phyloP scores from a whole-genome alignment of 2,797 vertebrate species.

The Tragopan temminckii region DNA sequence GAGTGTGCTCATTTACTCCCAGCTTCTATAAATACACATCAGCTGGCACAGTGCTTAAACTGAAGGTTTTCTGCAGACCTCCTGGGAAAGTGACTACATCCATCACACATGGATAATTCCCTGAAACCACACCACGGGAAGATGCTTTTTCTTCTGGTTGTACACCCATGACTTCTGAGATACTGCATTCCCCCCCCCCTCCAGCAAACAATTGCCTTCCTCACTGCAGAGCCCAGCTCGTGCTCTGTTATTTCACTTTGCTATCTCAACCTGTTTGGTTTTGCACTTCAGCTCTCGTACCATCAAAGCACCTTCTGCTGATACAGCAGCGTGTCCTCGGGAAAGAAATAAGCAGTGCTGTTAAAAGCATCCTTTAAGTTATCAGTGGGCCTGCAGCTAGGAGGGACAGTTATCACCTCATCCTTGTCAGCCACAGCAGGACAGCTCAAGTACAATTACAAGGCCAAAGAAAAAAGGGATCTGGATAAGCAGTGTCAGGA shows the following conservation, averaged over 20 bases:
- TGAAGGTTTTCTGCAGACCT: not conserved
- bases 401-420: not conserved
- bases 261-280: not conserved
- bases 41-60: slow-evolving; percentile 27
- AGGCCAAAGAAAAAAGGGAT: not conserved
- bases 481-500: not conserved
- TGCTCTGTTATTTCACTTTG: not conserved
- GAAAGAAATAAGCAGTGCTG: not conserved
- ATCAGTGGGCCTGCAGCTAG: not conserved
- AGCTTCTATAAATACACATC: not conserved
- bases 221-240: not conserved
- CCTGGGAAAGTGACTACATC: not conserved
- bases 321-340: fast-evolving
- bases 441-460: not conserved
- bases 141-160: not conserved
- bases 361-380: not conserved
- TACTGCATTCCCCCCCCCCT: too few relatives aligned
- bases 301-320: not conserved
- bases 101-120: not conserved
- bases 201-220: not conserved
- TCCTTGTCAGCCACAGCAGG: not conserved
- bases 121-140: slow-evolving; percentile 3
- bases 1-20: not conserved
- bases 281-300: not conserved
- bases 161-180: not conserved